Conservation (phyloP, 2,797 vertebrate species). For the Garrulus glandarius region DNA sequence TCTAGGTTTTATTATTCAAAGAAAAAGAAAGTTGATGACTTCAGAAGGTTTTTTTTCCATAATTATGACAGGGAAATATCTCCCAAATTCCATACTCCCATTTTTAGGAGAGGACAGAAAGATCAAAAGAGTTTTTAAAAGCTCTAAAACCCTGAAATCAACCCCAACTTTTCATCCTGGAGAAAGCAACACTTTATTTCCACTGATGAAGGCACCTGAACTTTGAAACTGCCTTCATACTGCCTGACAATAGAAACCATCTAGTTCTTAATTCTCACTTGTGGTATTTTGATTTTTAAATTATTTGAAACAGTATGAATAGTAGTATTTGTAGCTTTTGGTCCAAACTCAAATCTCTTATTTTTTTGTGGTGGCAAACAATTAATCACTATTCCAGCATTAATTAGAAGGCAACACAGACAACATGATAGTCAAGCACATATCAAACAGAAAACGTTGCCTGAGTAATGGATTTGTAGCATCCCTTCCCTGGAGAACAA, state of each 20-base stretch:
- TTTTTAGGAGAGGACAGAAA: neutral
- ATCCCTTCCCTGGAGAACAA: conserved; percentile 61
- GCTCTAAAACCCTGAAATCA: neutral
- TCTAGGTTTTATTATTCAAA: neutral
- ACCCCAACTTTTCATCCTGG: neutral
- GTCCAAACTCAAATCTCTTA: neutral
- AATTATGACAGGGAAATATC: neutral
- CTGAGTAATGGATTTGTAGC: conserved; percentile 45
- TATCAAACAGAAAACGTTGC: conserved; percentile 37
- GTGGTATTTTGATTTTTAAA: neutral
- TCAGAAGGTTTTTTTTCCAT: fast-evolving
- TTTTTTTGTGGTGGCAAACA: neutral
- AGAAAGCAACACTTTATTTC: neutral
- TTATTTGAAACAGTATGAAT: neutral
- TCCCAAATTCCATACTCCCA: fast-evolving
- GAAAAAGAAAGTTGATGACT: neutral
- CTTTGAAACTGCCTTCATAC: neutral
- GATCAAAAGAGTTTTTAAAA: neutral
- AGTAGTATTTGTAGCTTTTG: neutral
- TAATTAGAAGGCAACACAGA: conserved; percentile 58
- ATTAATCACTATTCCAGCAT: conserved; percentile 30
- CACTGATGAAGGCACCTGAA: neutral
- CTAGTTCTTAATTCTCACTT: neutral
- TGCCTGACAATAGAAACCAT: neutral
- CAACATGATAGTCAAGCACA: conserved; percentile 43